Base-by-base conservation (phyloP, 2,888 invertebrate genomes). In the Lochmaea capreae region DNA sequence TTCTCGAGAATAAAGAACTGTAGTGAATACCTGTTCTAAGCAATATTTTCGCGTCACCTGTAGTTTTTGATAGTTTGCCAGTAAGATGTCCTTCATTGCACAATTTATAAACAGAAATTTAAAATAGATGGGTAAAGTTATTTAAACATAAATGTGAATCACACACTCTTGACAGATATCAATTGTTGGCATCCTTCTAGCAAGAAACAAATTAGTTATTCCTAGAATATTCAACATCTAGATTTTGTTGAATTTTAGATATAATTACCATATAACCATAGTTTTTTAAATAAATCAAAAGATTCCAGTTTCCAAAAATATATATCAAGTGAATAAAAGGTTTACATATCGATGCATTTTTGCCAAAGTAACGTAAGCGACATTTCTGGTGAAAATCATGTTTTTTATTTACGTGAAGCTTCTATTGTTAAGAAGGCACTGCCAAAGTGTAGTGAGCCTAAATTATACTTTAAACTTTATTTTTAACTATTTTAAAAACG, bases 41-140 rank as follows among this genome's bases (percentile, higher is more conserved):
- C 54, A 18, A 18, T 54, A 10, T 49, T n/a, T n/a, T 16, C 16
- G 22, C 39, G 58, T 65, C 57, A 57, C 16, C 52, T 73, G 18
- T 58, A 33, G 66, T 65, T 67, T 74, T 74, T 74, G 74, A 71
- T 71, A 74, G 46, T 67, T 66, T 71, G 74, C 74, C 74, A 74
- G 65, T 67, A 58, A 16, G 58, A 46, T 49, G 70, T 66, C 62
- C 67, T 74, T 71, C 65, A 63, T 67, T 74, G 59, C 67, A 67
- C 54, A 67, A 67, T 71, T 71, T 71, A 71, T 58, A 58, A 43
- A 49, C 52, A 70, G 69, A 69, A 70, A 72, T 70, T 70, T 70
- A 72, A 72, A 75, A 72, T 72, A 72, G 69, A 75, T 54, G 67
- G 66, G 26, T 59, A 67, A 43, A 58, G 67, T 58, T 59, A 59